phyloP scores from a whole-genome alignment of 92 coral and sea anemone species.

The Zoanthus solanderi region DNA sequence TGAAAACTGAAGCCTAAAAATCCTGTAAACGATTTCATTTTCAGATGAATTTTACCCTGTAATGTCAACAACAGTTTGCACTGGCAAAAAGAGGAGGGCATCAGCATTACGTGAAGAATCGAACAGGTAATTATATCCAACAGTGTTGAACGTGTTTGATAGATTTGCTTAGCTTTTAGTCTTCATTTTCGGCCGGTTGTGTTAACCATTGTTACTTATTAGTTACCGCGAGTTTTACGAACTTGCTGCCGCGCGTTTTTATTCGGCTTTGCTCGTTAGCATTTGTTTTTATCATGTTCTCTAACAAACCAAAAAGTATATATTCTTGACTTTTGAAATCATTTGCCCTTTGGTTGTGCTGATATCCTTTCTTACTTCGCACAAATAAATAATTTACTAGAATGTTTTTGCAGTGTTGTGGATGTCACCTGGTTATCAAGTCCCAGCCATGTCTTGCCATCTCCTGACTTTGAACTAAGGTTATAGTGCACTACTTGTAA shows the following conservation, averaged over 20 bases:
- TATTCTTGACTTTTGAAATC: background rate
- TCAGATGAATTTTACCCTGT: background rate
- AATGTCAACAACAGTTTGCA: background rate
- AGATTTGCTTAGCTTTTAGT: background rate
- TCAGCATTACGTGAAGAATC: background rate
- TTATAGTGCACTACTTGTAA: background rate
- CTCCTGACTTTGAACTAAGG: slow-evolving; percentile 11
- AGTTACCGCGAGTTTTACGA: background rate
- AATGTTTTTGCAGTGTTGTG: background rate
- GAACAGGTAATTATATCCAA: background rate
- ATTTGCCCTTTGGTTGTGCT: background rate
- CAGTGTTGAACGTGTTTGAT: background rate
- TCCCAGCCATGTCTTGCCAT: background rate
- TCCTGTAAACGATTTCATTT: background rate
- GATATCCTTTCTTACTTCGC: background rate
- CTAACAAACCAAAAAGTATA: too few relatives aligned
- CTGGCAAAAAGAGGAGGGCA: background rate
- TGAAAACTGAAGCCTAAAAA: background rate
- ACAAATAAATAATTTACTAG: background rate
- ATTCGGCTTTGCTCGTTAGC: background rate
- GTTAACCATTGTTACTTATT: background rate
- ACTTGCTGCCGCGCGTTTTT: background rate
- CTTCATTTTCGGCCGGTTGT: background rate
- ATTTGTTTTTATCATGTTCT: background rate
- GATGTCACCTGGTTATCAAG: background rate